Evolutionary conservation across 92 coral and sea anemone genomes (phyloP), one percentile per base, ranked within the genome.

Genomic region (Parazoanthus atlanticus): DNA sequence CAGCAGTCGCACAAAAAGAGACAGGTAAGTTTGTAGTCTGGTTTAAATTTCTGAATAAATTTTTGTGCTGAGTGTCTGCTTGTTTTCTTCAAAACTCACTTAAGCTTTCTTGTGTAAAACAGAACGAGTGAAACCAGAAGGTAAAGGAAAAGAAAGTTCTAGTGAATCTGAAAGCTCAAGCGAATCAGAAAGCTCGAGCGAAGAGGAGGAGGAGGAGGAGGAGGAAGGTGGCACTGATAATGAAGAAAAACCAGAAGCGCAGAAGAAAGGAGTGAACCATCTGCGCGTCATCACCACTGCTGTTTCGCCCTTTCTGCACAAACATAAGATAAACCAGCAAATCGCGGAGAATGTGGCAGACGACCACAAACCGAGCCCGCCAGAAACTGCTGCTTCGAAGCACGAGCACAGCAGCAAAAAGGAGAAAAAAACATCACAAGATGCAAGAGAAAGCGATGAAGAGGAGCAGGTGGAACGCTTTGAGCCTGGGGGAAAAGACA

Each of bases 271-370:
- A n/a, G 69, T 88, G 1, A 43, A 80, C 66, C 87, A 92, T 33
- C 86, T 89, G 56, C 92, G 93, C 30, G 79, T 93, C 40, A 75
- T 95, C 82, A 88, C 98, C 8, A 95, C 94, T 29, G 94, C 98
- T n/a, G 69, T 95, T 64, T 90, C 95, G 19, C 92, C 94, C 4
- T 95, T 95, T 86, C 77, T 93, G 79, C 85, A 36, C 29, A 43
- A 36, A 15, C 85, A 82, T 64, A 88, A 70, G 69, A 46, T 82
- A 7, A 17, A 86, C 15, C 90, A 41, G 29, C 30, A 66, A 26
- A 47, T 33, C 26, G 78, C 54, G 72, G 47, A 25, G 23, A 25
- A 7, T 19, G 74, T 3, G 21, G 74, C 72, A 7, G 74, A 58
- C 10, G 28, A 56, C 41, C 79, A 21, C 65, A 30, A 78, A 52